phyloP scores from a whole-genome alignment of 2,113 vertebrate species.

The Siniperca chuatsi region DNA sequence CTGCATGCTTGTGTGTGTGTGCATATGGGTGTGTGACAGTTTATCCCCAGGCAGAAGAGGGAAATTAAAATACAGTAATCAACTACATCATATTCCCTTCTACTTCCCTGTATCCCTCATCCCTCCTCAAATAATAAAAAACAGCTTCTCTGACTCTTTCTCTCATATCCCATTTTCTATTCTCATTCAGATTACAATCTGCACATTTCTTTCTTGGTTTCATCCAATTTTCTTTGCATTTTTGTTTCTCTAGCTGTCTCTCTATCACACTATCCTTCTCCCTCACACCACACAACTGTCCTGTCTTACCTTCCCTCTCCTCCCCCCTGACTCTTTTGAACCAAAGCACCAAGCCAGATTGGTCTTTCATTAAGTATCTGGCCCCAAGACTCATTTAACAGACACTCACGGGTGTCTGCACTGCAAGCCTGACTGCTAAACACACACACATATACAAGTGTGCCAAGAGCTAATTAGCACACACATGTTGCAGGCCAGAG shows the following conservation, averaged over 20 bases:
- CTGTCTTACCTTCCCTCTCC: slow-evolving; percentile 11
- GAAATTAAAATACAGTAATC: slow-evolving; percentile 73
- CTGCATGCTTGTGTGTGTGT: slow-evolving; percentile 36
- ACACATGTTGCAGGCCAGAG: slow-evolving; percentile 63
- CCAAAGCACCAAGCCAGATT: slow-evolving; percentile 65
- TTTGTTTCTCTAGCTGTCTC: slow-evolving; percentile 15
- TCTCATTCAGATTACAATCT: slow-evolving; percentile 65
- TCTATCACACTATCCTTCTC: neutral
- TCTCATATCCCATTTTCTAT: slow-evolving; percentile 60
- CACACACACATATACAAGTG: slow-evolving; percentile 25
- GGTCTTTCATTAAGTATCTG: slow-evolving; percentile 73
- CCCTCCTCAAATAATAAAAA: slow-evolving; percentile 38
- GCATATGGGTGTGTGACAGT: slow-evolving; percentile 24
- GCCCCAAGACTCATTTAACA: slow-evolving; percentile 70
- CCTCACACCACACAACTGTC: slow-evolving; percentile 16
- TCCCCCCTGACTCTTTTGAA: slow-evolving; percentile 41
- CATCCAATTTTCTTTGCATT: slow-evolving; percentile 55
- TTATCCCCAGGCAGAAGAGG: slow-evolving; percentile 53
- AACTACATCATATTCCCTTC: slow-evolving; percentile 41
- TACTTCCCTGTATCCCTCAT: slow-evolving; percentile 21
- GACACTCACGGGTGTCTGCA: slow-evolving; percentile 62
- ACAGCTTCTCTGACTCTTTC: slow-evolving; percentile 45
- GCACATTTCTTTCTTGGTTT: slow-evolving; percentile 51
- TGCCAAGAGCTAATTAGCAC: slow-evolving; percentile 71
- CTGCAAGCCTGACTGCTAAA: slow-evolving; percentile 57